Conservation (phyloP, 2,113 vertebrate genomes). For the Silurus meridionalis region DNA sequence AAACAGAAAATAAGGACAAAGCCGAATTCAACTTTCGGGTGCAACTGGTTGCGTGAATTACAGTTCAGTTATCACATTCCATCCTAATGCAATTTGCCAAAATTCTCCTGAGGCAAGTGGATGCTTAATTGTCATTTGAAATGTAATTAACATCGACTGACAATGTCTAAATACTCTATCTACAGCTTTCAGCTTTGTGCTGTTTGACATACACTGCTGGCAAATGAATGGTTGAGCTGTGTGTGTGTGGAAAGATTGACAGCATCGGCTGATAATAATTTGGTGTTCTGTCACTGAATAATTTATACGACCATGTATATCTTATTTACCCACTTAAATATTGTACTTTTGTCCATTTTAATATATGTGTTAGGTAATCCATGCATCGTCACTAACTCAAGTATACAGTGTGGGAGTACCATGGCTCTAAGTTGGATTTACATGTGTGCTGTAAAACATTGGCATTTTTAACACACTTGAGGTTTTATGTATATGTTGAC, state of each 20-base stretch:
- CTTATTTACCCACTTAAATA: not conserved
- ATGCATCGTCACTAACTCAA: not conserved
- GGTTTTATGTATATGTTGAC: not conserved
- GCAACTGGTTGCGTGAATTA: constrained; percentile 27
- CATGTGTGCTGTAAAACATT: not conserved
- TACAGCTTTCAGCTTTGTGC: not conserved
- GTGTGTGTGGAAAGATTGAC: not conserved
- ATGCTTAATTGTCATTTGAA: not conserved
- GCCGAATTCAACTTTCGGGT: not conserved
- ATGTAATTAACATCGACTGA: constrained; percentile 32
- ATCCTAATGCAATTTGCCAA: constrained; percentile 26
- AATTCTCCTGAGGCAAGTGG: not conserved
- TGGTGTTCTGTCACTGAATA: not conserved
- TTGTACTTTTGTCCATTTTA: not conserved
- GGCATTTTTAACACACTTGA: not conserved
- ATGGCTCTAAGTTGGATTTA: not conserved
- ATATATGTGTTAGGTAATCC: not conserved
- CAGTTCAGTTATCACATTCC: not conserved
- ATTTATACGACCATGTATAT: not conserved
- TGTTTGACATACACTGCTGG: constrained; percentile 9
- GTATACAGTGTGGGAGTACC: not conserved
- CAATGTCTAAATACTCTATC: not conserved
- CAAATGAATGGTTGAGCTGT: constrained; percentile 11
- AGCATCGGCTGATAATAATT: not conserved
- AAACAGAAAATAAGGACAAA: not conserved